Base-by-base conservation (phyloP, 2,113 vertebrate genomes). In the Lathamus discolor region DNA sequence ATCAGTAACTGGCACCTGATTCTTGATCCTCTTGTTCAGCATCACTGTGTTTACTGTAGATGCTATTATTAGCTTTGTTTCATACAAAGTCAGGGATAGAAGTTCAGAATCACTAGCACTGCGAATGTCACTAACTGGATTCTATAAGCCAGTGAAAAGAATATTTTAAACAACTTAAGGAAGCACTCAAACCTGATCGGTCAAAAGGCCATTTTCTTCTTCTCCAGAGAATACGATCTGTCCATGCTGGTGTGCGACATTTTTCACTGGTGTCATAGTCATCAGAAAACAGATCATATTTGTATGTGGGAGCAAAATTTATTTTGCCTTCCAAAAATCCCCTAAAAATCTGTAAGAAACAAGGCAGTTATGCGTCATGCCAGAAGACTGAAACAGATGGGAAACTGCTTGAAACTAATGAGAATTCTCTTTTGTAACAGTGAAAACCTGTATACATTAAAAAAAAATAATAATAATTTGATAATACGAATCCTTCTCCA, bases 241-340 rank as follows among this genome's bases (percentile, higher is more conserved):
- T 99, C 99, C 99, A 99, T 0, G 99, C 99, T 0, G 99, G 99
- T 0, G 99, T 99, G 54, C 99, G 99, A 69, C 99, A 99, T 96
- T 99, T 99, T 92, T 99, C 99, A 67, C 99, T 99, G 85, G 99
- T 99, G 97, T 99, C 99, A 35, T 99, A 99, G 94, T 99, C 99
- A 39, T 99, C 99, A 13, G 99, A 99, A 98, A 99, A 99, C 77
- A 99, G 98, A 96, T 99, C 99, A 33, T 99, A 99, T 86, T 99
- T 99, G 88, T 99, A 99, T 1, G 99, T 99, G 16, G 99, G 99
- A 62, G 99, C 99, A 97, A 99, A 99, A 96, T 98, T 99, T 72
- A 99, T 96, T 86, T 99, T 99, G 25, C 99, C 99, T 92, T 99
- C 99, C 88, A 99, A 98, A 94, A 99, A 99, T 49, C 98, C 98